A percentile compares a stretch with the other conserved stretches of the same genome.
phyloP scores from a whole-genome alignment of 2,888 invertebrate species.

The Pyrochroa serraticornis region DNA sequence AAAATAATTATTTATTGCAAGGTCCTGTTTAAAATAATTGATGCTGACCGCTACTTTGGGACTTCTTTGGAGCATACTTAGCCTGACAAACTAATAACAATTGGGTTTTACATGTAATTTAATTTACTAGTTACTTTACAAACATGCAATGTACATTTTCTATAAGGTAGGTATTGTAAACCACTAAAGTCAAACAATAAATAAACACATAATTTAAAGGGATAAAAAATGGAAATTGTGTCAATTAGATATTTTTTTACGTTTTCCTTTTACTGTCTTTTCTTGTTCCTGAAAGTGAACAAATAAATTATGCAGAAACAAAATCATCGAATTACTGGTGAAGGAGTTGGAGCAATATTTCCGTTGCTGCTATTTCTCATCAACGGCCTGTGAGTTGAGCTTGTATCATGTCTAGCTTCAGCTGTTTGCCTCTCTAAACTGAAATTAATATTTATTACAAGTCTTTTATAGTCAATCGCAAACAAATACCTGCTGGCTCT shows the following conservation, averaged over 20 bases:
- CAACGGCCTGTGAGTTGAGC: constrained; percentile 61
- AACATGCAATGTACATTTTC: constrained; percentile 24
- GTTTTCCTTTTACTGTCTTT: constrained; percentile 31
- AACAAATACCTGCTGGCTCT: constrained; percentile 70
- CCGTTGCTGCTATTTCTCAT: constrained; percentile 66
- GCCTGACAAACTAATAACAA: too few relatives aligned
- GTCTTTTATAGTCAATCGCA: background rate
- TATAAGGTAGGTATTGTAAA: constrained; percentile 12
- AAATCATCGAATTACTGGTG: constrained; percentile 17
- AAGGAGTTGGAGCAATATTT: constrained; percentile 45
- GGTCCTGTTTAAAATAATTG: too few relatives aligned
- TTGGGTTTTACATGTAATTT: background rate
- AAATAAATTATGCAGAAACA: constrained; percentile 3
- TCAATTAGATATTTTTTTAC: constrained; percentile 33
- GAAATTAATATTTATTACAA: constrained; percentile 3
- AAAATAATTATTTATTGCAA: too few relatives aligned
- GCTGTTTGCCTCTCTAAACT: constrained; percentile 51
- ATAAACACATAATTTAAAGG: constrained; percentile 22
- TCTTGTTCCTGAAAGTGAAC: constrained; percentile 36
- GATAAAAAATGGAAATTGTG: constrained; percentile 36
- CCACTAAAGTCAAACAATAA: constrained; percentile 24
- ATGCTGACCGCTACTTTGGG: too few relatives aligned
- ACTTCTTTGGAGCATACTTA: too few relatives aligned
- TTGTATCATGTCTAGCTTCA: constrained; percentile 48
- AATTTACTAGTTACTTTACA: constrained; percentile 24